Conservation (phyloP, 2,797 vertebrate species). For the Saxicola maurus region DNA sequence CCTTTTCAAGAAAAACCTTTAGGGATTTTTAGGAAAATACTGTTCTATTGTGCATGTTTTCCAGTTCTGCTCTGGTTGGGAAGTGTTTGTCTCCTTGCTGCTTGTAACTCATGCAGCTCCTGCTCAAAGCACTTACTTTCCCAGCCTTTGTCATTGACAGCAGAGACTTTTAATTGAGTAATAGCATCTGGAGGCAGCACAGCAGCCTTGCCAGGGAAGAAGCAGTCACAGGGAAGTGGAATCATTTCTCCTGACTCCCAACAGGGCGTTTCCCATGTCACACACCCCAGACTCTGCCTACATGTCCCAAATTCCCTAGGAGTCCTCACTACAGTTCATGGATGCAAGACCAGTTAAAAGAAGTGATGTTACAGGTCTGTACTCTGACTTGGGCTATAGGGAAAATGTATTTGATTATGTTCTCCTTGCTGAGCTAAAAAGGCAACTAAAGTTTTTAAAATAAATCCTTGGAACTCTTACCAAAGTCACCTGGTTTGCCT, state of each 20-base stretch:
- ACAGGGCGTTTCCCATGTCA: not conserved
- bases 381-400: fast-evolving
- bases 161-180: not conserved
- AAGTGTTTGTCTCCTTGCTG: not conserved
- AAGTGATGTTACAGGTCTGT: too few relatives aligned
- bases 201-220: not conserved
- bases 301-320: fast-evolving
- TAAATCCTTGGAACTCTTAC: not conserved
- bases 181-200: not conserved
- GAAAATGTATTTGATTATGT: not conserved
- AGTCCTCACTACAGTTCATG: fast-evolving
- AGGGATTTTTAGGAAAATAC: not conserved
- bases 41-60: not conserved
- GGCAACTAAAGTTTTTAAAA: not conserved
- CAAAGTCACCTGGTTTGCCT: not conserved
- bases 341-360: not conserved
- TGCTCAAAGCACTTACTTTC: not conserved
- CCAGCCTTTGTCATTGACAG: not conserved
- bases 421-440: not conserved
- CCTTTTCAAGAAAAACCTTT: not conserved
- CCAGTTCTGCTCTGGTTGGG: not conserved
- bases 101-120: not conserved
- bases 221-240: not conserved
- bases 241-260: not conserved
- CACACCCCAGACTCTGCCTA: not conserved